Evolutionary conservation across 2,797 vertebrate species (phyloP).

Genomic region (Morelia viridis): DNA sequence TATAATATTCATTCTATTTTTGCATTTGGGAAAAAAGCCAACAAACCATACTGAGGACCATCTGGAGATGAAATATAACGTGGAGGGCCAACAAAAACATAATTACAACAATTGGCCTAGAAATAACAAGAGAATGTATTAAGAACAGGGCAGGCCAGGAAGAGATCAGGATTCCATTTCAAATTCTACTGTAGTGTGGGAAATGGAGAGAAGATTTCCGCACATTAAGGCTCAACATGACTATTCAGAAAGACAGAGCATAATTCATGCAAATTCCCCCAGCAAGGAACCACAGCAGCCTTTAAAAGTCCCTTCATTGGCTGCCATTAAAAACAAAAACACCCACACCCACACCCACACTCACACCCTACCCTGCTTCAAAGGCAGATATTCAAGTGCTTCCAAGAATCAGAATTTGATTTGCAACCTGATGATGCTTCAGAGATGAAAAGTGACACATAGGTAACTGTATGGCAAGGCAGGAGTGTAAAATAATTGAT

Average conservation of each 20-base stretch:
- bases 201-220: constrained; percentile 56
- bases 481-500: not conserved
- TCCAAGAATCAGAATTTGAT: constrained; percentile 15
- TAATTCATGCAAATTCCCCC: constrained; percentile 41
- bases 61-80: constrained; percentile 68
- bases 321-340: not conserved
- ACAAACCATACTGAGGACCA: constrained; percentile 60
- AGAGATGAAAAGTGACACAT: constrained; percentile 15
- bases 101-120: constrained; percentile 72
- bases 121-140: constrained; percentile 71
- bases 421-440: not conserved
- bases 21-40: constrained; percentile 64
- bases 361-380: not conserved
- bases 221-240: constrained; percentile 37
- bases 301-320: constrained; percentile 30
- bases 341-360: not conserved
- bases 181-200: constrained; percentile 52
- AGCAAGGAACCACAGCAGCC: not conserved
- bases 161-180: constrained; percentile 60
- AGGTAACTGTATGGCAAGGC: not conserved
- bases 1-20: constrained; percentile 64
- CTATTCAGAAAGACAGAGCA: constrained; percentile 40
- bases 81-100: constrained; percentile 75
- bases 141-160: constrained; percentile 63
- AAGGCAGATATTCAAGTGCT: not conserved